Evolutionary conservation across 2,888 invertebrate species (phyloP).

Genomic region (Pseudococcus jackbeardsleyi): DNA sequence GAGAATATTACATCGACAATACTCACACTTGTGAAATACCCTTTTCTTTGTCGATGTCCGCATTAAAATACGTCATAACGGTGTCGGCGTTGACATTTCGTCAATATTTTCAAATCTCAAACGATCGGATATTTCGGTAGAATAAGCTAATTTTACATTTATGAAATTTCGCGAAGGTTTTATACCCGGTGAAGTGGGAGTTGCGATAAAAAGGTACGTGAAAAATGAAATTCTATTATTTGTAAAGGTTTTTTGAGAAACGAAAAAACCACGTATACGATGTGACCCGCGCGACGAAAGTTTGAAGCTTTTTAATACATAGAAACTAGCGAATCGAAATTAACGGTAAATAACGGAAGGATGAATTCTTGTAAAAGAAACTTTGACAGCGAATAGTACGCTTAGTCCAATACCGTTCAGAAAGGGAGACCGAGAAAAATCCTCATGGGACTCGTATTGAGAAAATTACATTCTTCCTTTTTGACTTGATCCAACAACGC

Average conservation of each 20-base stretch:
- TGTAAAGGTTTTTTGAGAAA: background rate
- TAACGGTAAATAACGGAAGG: conserved; percentile 64
- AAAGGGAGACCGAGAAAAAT: conserved; percentile 66
- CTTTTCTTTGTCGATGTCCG: conserved; percentile 57
- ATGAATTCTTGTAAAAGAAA: conserved; percentile 60
- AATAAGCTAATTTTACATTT: conserved; percentile 33
- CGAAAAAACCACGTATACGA: background rate
- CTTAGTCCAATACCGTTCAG: conserved; percentile 61
- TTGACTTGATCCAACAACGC: conserved; percentile 65
- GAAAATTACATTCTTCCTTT: conserved; percentile 67
- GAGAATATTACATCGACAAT: conserved; percentile 55
- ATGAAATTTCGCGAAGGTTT: background rate
- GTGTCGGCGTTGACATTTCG: conserved; percentile 31
- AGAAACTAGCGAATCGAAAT: conserved; percentile 60
- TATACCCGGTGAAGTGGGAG: background rate
- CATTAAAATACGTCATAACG: conserved; percentile 52
- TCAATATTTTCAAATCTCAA: conserved; percentile 56
- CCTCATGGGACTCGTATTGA: conserved; percentile 66
- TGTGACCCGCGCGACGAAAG: background rate
- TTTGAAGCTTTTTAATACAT: conserved; percentile 55
- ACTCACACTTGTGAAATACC: conserved; percentile 35
- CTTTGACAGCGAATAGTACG: conserved; percentile 63
- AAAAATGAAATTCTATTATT: background rate
- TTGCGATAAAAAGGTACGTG: background rate
- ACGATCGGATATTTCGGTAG: background rate